Percentiles rank a stretch among this genome's conserved stretches.
These are phyloP conservation scores for Pseudolaguvia tuberculata DNA, from an alignment of 2,113 vertebrate species.

Conservation along the genomic window DNA sequence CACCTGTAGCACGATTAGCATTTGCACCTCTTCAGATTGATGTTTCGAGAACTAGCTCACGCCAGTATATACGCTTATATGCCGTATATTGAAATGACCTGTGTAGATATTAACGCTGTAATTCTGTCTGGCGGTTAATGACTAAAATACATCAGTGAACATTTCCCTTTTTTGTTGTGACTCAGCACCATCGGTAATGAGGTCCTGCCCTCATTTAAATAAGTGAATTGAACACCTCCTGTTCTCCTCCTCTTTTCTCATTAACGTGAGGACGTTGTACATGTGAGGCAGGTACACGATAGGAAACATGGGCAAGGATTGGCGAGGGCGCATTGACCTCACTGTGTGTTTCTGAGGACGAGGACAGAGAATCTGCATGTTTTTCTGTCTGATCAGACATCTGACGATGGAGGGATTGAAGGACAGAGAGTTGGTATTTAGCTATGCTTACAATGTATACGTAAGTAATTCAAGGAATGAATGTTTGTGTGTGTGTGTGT, in stretches of 20 bases:
- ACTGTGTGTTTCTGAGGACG: background rate
- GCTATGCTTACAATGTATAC: slow-evolving; percentile 52
- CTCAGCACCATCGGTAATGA: background rate
- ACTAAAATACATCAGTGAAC: slow-evolving; percentile 1
- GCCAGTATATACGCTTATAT: too few species aligned
- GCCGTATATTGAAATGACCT: background rate
- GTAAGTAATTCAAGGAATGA: slow-evolving; percentile 44
- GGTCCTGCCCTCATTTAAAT: slow-evolving; percentile 18
- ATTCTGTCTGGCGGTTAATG: background rate
- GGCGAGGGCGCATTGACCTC: slow-evolving; percentile 23
- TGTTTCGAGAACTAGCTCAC: background rate
- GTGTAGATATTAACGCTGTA: background rate
- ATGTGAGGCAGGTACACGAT: background rate
- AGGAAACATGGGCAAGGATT: background rate
- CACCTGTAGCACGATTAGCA: slow-evolving; percentile 1
- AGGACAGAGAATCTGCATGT: background rate
- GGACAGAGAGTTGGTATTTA: slow-evolving; percentile 29
- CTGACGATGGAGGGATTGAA: background rate
- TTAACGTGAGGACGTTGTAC: background rate
- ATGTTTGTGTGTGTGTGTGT: background rate
- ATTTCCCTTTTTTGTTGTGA: slow-evolving; percentile 10
- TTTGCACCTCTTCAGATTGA: background rate
- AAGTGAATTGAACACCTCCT: background rate
- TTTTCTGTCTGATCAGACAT: slow-evolving; percentile 1
- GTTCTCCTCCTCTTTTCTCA: background rate